Percentiles rank a stretch among this genome's conserved stretches.
Conservation (phyloP, 2,113 vertebrate species). For the Leiothrix lutea region DNA sequence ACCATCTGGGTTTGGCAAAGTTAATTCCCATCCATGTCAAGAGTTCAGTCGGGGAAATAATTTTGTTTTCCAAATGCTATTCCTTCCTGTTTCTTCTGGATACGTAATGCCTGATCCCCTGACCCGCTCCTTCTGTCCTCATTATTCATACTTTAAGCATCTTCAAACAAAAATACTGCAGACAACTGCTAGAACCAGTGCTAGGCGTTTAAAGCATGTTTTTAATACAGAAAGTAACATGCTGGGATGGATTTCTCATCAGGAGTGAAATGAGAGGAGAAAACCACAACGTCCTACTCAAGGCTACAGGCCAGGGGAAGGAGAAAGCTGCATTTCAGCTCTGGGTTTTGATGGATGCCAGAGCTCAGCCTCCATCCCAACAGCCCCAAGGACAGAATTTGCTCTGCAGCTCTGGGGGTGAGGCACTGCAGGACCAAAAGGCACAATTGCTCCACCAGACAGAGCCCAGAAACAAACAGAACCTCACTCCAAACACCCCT, state of each 20-base stretch:
- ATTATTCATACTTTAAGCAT: constrained; percentile 15
- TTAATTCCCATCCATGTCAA: constrained; percentile 47
- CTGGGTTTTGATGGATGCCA: neutral
- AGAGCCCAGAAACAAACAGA: neutral
- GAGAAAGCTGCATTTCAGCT: neutral
- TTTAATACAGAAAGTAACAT: neutral
- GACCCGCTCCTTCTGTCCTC: constrained; percentile 31
- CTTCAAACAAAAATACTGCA: neutral
- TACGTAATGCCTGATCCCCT: constrained; percentile 5
- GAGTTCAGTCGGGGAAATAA: constrained; percentile 42
- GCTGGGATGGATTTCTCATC: neutral
- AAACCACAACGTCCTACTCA: neutral
- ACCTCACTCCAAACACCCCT: neutral
- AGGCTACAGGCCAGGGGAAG: neutral
- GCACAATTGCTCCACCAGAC: neutral
- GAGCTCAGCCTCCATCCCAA: neutral
- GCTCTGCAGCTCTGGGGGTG: neutral
- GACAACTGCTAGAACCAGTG: neutral
- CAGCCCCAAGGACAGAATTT: neutral
- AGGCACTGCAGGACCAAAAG: neutral
- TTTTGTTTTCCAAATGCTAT: constrained; percentile 40
- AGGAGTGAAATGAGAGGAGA: neutral
- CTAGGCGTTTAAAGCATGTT: neutral
- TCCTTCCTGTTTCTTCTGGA: constrained; percentile 24
- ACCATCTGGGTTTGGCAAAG: constrained; percentile 52